Conservation (phyloP, 2,797 vertebrate species). For the Trichosurus vulpecula region DNA sequence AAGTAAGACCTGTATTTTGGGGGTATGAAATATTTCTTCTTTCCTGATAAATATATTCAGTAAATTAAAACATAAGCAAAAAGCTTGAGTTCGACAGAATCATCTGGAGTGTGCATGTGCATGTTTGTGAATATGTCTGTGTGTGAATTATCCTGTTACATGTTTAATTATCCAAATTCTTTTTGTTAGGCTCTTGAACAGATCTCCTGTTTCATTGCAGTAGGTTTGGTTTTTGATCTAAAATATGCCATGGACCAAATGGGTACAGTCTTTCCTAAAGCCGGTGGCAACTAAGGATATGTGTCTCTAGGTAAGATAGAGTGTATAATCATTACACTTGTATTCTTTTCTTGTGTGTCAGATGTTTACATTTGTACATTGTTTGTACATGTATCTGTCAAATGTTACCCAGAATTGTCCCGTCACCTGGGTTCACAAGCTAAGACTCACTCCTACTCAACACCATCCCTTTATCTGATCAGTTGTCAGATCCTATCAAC, state of each 20-base stretch:
- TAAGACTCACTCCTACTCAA: background rate
- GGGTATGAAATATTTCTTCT: background rate
- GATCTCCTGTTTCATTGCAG: background rate
- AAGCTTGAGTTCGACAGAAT: background rate
- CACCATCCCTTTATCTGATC: background rate
- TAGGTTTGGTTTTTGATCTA: background rate
- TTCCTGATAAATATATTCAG: background rate
- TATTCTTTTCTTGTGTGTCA: background rate
- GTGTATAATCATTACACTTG: background rate
- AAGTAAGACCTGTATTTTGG: background rate
- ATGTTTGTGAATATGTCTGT: background rate
- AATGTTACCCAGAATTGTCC: background rate
- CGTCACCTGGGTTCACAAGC: background rate
- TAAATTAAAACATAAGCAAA: background rate
- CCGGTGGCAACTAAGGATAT: no score
- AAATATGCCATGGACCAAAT: background rate
- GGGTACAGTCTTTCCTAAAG: no score
- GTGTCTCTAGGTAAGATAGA: background rate
- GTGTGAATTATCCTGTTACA: background rate
- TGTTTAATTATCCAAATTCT: background rate
- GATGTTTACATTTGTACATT: background rate
- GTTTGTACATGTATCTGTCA: background rate
- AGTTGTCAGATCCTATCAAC: background rate
- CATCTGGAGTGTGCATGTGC: background rate
- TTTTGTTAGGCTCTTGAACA: background rate